Base-by-base conservation (phyloP, 2,113 vertebrate genomes). In the Mugil cephalus region DNA sequence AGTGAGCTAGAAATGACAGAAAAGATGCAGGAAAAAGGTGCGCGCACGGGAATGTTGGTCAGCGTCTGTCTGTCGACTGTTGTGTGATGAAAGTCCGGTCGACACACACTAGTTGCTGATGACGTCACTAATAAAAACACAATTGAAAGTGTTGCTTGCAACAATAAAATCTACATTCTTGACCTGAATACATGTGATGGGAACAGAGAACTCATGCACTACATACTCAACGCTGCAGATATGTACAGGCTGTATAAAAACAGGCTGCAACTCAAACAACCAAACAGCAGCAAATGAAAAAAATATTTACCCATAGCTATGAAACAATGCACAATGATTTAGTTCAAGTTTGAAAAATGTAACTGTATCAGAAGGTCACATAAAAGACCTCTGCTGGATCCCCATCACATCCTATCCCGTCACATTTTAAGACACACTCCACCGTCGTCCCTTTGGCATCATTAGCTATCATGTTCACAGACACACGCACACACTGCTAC, bases 321-420 rank as follows among this genome's bases (percentile, higher is more conserved):
- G n/a, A n/a, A n/a, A n/a, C n/a, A n/a, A n/a, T n/a, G n/a, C n/a
- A n/a, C n/a, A n/a, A n/a, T n/a, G n/a, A n/a, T n/a, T n/a, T 2
- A 53, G 11, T 46, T 39, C 19, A 63, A 40, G 21, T 70, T 40
- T 48, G n/a, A 15, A 69, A 46, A 75, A 64, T 83, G 59, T 55
- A 39, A 40, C 2, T 18, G 68, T 46, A 83, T 68, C 62, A 1
- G 46, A 15, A 64, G 85, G 74, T 84, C 87, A 80, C 54, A 74
- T 79, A 43, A 59, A 53, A 65, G 68, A 40, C 73, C 69, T 74
- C 78, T 54, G 52, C 52, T 69, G 12, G 47, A 63, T 85, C 59
- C 80, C 56, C 56, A 82, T 89, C 82, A 67, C 64, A 84, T 74
- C 65, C 70, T 40, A 56, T 51, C 59, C 18, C 4, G 14, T 59